A percentile compares a stretch with the other conserved stretches of the same genome.
These are phyloP conservation scores for Festucalex cinctus DNA, from an alignment of 2,113 vertebrate genomes.

Conservation along the genomic window DNA sequence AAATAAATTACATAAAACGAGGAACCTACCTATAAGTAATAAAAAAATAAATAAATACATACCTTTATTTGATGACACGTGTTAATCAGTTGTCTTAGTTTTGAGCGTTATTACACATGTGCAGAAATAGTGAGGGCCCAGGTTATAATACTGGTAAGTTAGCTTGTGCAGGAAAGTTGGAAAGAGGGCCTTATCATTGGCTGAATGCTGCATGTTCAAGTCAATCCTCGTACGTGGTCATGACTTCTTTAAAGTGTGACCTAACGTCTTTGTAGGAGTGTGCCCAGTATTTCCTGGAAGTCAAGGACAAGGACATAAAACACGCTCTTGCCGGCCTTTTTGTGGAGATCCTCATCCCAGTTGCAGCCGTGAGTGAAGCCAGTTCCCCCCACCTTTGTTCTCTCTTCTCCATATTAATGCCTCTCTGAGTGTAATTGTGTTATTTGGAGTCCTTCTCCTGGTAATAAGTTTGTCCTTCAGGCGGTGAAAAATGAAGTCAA, in stretches of 20 bases:
- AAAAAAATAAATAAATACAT: background rate
- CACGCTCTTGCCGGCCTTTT: slow-evolving; percentile 96
- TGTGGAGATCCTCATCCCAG: slow-evolving; percentile 98
- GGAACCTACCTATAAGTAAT: background rate
- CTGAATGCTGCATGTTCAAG: background rate
- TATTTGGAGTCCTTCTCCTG: background rate
- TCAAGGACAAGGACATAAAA: slow-evolving; percentile 98
- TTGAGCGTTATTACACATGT: no score
- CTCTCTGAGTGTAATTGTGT: background rate
- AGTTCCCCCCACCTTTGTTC: background rate
- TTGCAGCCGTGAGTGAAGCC: slow-evolving; percentile 89
- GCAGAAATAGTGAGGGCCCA: no score
- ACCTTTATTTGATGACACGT: no score
- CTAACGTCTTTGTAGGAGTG: slow-evolving; percentile 80
- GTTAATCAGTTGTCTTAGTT: no score
- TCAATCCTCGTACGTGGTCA: background rate
- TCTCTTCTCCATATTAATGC: background rate
- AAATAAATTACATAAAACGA: background rate
- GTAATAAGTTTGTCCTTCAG: slow-evolving; percentile 63
- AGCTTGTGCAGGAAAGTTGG: background rate
- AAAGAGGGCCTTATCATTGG: background rate
- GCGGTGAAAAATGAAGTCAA: slow-evolving; percentile 99
- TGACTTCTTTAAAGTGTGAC: background rate
- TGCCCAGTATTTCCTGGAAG: slow-evolving; percentile 97
- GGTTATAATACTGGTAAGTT: no score